Evolutionary conservation across 2,113 vertebrate genomes (phyloP), one percentile per base, ranked within the genome.

Genomic region (Asarcornis scutulata): DNA sequence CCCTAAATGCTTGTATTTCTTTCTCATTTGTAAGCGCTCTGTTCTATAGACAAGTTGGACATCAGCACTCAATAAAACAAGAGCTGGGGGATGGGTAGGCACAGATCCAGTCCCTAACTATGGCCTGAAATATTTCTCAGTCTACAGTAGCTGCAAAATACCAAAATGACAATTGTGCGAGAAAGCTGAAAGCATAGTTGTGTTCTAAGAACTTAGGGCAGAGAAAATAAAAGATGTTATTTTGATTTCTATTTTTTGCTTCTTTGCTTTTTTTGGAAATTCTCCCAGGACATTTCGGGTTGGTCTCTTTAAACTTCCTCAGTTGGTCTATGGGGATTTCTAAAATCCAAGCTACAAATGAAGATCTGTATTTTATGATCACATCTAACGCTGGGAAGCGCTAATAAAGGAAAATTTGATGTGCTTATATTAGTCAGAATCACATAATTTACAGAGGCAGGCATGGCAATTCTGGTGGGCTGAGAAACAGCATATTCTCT

Each of bases 221-320:
- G 72, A 80, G 44, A 86, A 69, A 60, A 73, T 69, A 21, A 69
- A 88, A 94, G 46, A 77, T 8, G 27, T 78, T 94, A 67, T 92
- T 96, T 92, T 67, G 36, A 81, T 91, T 88, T 75, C 74, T 91
- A 42, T 91, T 91, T 82, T 77, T 96, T 82, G 42, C 31, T 52
- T 40, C 52, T 95, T 88, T 97, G 92, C 48, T 95, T 91, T 91
- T 67, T 86, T 95, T 95, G 88, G 92, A 97, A 91, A 81, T 89
- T 91, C 80, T 95, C 91, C 94, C 91, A 95, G 89, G 83, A 94
- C 92, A 82, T 93, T 95, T 95, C 8, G 15, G 52, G 91, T 91
- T 95, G 69, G 77, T 93, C 80, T 93, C 88, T 93, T 83, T 91
- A 91, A 23, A 52, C 81, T 95, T 83, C 80, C 80, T 89, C 74